Conservation (phyloP, 2,797 vertebrate genomes). For the Argentina silus region DNA sequence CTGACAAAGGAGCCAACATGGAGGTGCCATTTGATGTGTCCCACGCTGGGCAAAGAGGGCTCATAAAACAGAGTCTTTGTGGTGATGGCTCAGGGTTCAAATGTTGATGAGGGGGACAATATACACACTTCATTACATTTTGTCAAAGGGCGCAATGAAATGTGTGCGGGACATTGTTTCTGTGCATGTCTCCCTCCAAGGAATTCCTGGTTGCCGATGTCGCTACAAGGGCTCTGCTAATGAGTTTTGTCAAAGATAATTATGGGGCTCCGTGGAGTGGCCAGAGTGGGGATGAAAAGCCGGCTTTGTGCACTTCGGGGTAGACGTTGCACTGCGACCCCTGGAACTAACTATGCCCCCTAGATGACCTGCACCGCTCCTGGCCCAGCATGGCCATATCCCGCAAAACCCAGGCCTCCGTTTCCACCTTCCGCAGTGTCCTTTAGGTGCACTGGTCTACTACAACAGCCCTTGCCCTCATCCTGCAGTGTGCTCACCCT, state of each 20-base stretch:
- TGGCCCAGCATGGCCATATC: slow-evolving; percentile 37
- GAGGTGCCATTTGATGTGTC: slow-evolving; percentile 82
- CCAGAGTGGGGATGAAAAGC: slow-evolving; percentile 81
- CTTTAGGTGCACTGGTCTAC: slow-evolving; percentile 49
- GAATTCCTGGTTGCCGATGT: slow-evolving; percentile 84
- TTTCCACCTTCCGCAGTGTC: slow-evolving; percentile 27
- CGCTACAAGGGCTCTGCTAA: slow-evolving; percentile 84
- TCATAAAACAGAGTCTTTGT: slow-evolving; percentile 81
- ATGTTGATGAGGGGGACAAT: slow-evolving; percentile 77
- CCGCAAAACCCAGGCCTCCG: slow-evolving; percentile 45
- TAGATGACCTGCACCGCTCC: slow-evolving; percentile 73
- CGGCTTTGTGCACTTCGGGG: slow-evolving; percentile 81
- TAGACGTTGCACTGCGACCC: slow-evolving; percentile 75
- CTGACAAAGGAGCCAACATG: slow-evolving; percentile 71
- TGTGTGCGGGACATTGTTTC: slow-evolving; percentile 83
- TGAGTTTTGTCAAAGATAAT: slow-evolving; percentile 92
- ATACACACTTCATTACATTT: slow-evolving; percentile 89
- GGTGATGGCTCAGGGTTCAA: slow-evolving; percentile 79
- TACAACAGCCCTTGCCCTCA: slow-evolving; percentile 51
- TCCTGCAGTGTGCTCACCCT: slow-evolving; percentile 32
- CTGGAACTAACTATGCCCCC: slow-evolving; percentile 76
- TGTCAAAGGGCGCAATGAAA: slow-evolving; percentile 86
- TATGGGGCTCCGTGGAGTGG: slow-evolving; percentile 77
- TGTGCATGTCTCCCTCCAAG: slow-evolving; percentile 81
- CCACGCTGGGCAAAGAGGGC: slow-evolving; percentile 79